phyloP scores from a whole-genome alignment of 2,113 vertebrate species.

The Calypte anna region DNA sequence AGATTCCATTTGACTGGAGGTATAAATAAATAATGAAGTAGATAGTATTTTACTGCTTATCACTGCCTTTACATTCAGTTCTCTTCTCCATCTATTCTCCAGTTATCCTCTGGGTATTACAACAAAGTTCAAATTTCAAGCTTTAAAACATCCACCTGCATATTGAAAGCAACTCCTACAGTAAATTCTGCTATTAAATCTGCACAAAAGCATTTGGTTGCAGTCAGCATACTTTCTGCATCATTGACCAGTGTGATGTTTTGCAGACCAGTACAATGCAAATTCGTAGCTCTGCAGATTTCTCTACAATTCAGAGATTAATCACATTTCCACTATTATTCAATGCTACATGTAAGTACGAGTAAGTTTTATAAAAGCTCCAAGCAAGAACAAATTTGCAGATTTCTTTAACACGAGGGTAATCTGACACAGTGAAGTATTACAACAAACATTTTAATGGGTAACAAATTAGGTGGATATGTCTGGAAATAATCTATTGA shows the following conservation, averaged over 20 bases:
- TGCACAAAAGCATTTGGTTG: not conserved
- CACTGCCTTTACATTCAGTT: not conserved
- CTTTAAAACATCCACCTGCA: not conserved
- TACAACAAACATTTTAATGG: not conserved
- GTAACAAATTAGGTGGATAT: not conserved
- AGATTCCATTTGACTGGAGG: not conserved
- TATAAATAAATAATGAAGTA: not conserved
- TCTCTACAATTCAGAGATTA: not conserved
- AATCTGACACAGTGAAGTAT: not conserved
- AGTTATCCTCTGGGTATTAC: not conserved
- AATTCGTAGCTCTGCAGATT: not conserved
- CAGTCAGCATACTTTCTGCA: conserved; percentile 49
- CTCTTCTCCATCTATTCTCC: not conserved
- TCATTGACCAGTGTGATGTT: not conserved
- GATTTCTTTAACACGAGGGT: not conserved
- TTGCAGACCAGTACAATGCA: not conserved
- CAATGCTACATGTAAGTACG: not conserved
- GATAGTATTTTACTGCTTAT: not conserved
- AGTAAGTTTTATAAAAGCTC: not conserved
- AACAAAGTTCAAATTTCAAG: not conserved
- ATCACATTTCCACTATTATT: not conserved
- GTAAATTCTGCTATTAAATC: not conserved
- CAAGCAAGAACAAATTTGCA: not conserved
- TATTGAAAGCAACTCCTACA: not conserved
- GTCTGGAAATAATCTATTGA: not conserved